phyloP scores from a whole-genome alignment of 2,797 vertebrate species.

The Etheostoma nigrum region DNA sequence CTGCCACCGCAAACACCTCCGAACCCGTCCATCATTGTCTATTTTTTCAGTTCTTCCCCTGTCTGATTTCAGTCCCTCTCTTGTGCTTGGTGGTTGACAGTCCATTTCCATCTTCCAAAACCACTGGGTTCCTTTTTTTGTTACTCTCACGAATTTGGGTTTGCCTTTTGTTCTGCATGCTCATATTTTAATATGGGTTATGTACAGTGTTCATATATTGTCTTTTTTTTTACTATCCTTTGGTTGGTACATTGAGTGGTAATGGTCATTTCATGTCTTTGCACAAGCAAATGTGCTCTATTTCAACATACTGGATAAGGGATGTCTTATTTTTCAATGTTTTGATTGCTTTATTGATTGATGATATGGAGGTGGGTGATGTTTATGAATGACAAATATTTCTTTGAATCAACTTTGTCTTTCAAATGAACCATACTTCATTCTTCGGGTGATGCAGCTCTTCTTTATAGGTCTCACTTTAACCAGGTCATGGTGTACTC shows the following conservation, averaged over 20 bases:
- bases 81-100: conserved; percentile 63
- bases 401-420: conserved; percentile 16
- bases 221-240: conserved; percentile 57
- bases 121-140: conserved; percentile 16
- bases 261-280: conserved; percentile 66
- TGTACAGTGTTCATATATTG: conserved; percentile 44
- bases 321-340: conserved; percentile 21
- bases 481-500: conserved; percentile 57
- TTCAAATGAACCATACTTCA: conserved; percentile 9
- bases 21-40: conserved; percentile 70
- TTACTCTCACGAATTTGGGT: conserved; percentile 36
- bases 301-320: conserved; percentile 29
- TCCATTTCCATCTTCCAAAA: conserved; percentile 66
- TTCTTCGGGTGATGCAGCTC: neutral
- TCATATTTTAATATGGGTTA: conserved; percentile 57
- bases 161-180: conserved; percentile 62
- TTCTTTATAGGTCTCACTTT: conserved; percentile 5
- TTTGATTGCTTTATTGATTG: conserved; percentile 23
- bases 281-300: conserved; percentile 34
- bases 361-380: conserved; percentile 24
- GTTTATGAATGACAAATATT: neutral
- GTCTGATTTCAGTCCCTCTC: conserved; percentile 59
- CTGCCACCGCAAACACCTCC: conserved; percentile 55
- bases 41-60: conserved; percentile 57
- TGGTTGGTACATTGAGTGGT: conserved; percentile 67